Percentiles rank a stretch among this genome's conserved stretches.
Conservation (phyloP, 2,888 invertebrate species). For the Drosophila kambysellisi region DNA sequence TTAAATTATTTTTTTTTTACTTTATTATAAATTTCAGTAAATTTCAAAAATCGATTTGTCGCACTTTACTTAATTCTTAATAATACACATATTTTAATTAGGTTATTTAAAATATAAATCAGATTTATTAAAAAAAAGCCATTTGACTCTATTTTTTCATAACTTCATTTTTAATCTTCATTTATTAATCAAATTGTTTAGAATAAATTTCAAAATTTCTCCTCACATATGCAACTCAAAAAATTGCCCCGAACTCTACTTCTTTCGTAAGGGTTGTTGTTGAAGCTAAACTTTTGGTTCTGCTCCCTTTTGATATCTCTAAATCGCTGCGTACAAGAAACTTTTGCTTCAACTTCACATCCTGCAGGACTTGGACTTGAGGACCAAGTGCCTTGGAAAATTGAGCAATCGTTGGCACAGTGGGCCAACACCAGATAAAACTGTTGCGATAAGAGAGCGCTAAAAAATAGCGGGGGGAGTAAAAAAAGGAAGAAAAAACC, state of each 20-base stretch:
- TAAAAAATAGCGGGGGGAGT: slow-evolving; percentile 47
- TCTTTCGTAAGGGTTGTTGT: background rate
- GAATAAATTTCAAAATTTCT: background rate
- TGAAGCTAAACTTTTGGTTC: background rate
- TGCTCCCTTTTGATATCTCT: background rate
- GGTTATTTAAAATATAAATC: too few species aligned
- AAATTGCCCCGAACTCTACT: background rate
- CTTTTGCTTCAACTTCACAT: background rate
- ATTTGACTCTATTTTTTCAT: too few species aligned
- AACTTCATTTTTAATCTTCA: too few species aligned
- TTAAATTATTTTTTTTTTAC: background rate
- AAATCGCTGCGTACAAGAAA: slow-evolving; percentile 5
- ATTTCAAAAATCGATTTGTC: background rate
- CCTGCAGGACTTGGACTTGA: background rate
- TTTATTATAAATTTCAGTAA: background rate
- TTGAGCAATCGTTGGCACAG: slow-evolving; percentile 48
- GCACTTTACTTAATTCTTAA: background rate
- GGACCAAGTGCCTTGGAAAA: slow-evolving; percentile 51
- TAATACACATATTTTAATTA: background rate
- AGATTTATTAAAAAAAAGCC: too few species aligned
- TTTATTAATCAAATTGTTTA: too few species aligned
- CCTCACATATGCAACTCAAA: background rate
- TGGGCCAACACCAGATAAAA: slow-evolving; percentile 47
- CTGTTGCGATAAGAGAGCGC: slow-evolving; percentile 53
- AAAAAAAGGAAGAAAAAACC: slow-evolving; percentile 29